Evolutionary conservation across 2,797 vertebrate species (phyloP).

Genomic region (Astyanax mexicanus): DNA sequence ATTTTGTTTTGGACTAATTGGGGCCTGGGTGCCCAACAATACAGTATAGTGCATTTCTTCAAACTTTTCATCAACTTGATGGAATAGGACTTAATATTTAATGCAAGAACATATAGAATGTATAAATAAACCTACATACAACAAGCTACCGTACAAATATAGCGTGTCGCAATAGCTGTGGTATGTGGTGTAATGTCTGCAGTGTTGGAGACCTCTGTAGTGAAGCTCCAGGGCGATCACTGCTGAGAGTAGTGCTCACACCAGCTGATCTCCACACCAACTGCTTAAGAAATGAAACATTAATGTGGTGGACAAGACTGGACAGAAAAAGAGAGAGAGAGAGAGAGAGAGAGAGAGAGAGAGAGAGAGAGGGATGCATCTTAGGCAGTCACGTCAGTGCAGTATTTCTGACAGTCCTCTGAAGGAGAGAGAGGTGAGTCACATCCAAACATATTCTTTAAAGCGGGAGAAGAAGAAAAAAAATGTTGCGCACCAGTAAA

Average conservation of each 20-base stretch:
- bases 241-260: not conserved
- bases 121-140: not conserved
- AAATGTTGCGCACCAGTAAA: too few species aligned
- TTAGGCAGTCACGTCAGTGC: conserved; percentile 8
- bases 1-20: too few species aligned
- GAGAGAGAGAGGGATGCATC: conserved; percentile 4
- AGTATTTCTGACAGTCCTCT: conserved; percentile 5
- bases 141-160: too few species aligned
- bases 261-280: conserved; percentile 36
- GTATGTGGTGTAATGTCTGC: not conserved
- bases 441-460: not conserved
- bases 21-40: too few species aligned
- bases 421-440: not conserved
- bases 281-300: conserved; percentile 42
- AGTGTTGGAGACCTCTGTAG: not conserved
- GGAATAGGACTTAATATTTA: too few species aligned
- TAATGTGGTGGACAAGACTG: conserved; percentile 18
- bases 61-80: too few species aligned
- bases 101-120: not conserved
- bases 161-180: not conserved
- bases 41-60: too few species aligned
- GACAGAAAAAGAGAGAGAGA: not conserved
- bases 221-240: conserved; percentile 9
- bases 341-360: conserved; percentile 6
- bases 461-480: not conserved